A percentile compares a stretch with the other conserved stretches of the same genome.
phyloP scores from a whole-genome alignment of 2,113 vertebrate species.

The Tetrao urogallus region DNA sequence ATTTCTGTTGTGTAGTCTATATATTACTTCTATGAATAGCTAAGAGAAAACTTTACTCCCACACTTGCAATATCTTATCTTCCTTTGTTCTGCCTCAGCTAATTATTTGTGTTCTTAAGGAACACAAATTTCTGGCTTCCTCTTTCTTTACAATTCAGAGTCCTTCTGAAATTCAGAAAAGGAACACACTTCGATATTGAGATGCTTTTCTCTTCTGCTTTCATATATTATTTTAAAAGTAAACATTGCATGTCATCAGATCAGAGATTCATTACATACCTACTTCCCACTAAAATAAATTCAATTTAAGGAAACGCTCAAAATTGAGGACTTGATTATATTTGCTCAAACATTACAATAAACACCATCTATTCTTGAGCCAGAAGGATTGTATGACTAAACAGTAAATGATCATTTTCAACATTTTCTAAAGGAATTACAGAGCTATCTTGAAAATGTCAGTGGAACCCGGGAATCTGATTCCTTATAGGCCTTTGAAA shows the following conservation, averaged over 20 bases:
- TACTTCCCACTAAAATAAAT: constrained; percentile 1
- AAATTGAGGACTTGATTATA: constrained; percentile 25
- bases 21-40: background rate
- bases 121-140: background rate
- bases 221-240: constrained; percentile 3
- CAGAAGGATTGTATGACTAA: background rate
- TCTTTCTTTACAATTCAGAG: background rate
- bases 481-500: background rate
- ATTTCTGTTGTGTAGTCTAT: background rate
- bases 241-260: background rate
- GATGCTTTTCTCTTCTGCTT: background rate
- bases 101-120: background rate
- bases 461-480: background rate
- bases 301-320: background rate
- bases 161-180: background rate
- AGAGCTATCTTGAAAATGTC: background rate
- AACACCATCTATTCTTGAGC: background rate
- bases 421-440: background rate
- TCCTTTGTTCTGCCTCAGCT: background rate
- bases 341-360: background rate
- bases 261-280: background rate
- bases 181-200: background rate
- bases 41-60: background rate
- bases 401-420: background rate
- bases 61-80: background rate